Evolutionary conservation across 2,113 vertebrate species (phyloP).

Genomic region (Pseudonaja textilis): DNA sequence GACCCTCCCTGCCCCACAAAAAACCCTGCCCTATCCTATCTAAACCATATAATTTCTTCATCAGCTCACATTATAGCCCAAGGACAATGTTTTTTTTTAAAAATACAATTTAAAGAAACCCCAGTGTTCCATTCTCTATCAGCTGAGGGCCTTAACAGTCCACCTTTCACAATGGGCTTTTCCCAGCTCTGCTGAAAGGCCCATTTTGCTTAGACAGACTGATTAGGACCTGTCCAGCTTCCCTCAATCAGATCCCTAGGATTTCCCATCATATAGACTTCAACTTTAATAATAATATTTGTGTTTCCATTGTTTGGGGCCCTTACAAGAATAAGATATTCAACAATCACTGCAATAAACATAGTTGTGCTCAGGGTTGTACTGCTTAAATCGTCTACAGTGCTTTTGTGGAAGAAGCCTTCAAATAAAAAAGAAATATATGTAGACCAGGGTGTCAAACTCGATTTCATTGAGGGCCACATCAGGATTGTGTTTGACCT

Average conservation of each 20-base stretch:
- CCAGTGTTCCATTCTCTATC: neutral
- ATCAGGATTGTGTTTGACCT: too few relatives aligned
- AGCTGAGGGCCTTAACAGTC: neutral
- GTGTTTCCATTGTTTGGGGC: too few relatives aligned
- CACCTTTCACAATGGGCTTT: neutral
- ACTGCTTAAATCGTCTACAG: neutral
- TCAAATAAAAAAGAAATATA: neutral
- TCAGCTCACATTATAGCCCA: neutral
- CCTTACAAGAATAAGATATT: too few relatives aligned
- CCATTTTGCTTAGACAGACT: neutral
- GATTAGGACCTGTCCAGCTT: neutral
- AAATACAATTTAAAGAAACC: neutral
- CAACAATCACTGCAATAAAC: too few relatives aligned
- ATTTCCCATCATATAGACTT: too few relatives aligned
- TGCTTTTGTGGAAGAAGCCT: neutral
- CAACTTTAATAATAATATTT: too few relatives aligned
- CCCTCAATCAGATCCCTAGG: too few relatives aligned
- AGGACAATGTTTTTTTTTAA: neutral
- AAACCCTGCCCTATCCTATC: neutral
- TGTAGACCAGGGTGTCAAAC: neutral
- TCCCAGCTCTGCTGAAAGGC: neutral
- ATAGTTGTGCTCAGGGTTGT: too few relatives aligned
- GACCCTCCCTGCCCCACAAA: neutral
- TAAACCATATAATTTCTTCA: neutral
- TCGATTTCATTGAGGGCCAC: too few relatives aligned